Evolutionary conservation across 2,113 vertebrate species (phyloP).

Genomic region (Antennarius striatus): DNA sequence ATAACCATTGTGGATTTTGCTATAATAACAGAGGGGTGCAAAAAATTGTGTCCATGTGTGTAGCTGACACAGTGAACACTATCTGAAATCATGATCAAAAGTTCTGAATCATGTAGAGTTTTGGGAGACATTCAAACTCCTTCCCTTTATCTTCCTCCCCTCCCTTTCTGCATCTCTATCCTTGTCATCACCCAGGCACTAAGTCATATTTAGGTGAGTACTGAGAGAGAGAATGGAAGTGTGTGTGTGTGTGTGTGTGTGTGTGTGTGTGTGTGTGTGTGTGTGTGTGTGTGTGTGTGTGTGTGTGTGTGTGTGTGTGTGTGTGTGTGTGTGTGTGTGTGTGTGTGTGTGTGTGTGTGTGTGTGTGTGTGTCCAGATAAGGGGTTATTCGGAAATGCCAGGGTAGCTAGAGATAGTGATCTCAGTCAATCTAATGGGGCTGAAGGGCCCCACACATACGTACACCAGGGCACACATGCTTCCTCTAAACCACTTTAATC

Average conservation of each 20-base stretch:
- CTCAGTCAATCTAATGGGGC: slow-evolving; percentile 65
- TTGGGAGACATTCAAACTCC: neutral
- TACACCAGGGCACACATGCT: slow-evolving; percentile 2
- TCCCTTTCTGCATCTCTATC: slow-evolving; percentile 37
- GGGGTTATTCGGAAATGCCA: slow-evolving; percentile 57
- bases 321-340: too few species aligned
- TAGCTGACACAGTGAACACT: too few species aligned
- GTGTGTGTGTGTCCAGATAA: slow-evolving; percentile 35
- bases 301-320: slow-evolving; percentile 19
- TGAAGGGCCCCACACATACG: slow-evolving; percentile 35
- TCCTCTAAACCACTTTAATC: slow-evolving; percentile 55
- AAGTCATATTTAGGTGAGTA: slow-evolving; percentile 9
- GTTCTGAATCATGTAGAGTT: neutral
- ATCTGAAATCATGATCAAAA: neutral
- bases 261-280: slow-evolving; percentile 19
- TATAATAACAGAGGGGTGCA: too few species aligned
- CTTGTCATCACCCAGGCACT: slow-evolving; percentile 45
- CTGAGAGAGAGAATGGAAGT: neutral
- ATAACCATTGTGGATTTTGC: too few species aligned
- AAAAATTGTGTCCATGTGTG: too few species aligned
- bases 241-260: slow-evolving; percentile 16
- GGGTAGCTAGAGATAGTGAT: slow-evolving; percentile 59
- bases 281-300: slow-evolving; percentile 31
- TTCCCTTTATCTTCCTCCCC: neutral
- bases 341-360: slow-evolving; percentile 16